Conservation (phyloP, 2,888 invertebrate genomes). For the Idaea dimidiata region DNA sequence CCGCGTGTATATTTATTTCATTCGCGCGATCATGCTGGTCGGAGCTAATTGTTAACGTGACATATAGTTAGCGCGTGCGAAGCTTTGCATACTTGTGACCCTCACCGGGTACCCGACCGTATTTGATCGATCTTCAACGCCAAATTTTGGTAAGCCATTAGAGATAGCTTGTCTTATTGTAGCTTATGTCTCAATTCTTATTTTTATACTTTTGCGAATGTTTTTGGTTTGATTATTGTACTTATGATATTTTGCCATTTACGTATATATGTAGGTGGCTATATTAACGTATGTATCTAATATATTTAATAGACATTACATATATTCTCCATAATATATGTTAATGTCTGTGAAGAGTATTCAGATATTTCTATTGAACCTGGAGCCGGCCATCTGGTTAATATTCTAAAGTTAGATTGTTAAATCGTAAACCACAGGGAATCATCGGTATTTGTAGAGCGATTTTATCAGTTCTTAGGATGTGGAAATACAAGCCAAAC, state of each 20-base stretch:
- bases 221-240: constrained; percentile 8
- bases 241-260: constrained; percentile 17
- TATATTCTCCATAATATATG: constrained; percentile 11
- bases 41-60: constrained; percentile 66
- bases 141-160: constrained; percentile 43
- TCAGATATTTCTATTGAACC: constrained; percentile 69
- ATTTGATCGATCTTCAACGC: constrained; percentile 45
- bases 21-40: constrained; percentile 69
- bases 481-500: constrained; percentile 11
- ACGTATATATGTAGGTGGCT: constrained; percentile 22
- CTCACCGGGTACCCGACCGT: constrained; percentile 32
- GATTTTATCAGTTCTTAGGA: constrained; percentile 39
- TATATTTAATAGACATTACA: constrained; percentile 14
- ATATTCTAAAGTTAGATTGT: constrained; percentile 80
- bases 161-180: constrained; percentile 23
- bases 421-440: constrained; percentile 76
- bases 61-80: constrained; percentile 50
- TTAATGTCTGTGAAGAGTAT: constrained; percentile 48
- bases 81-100: constrained; percentile 45
- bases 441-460: constrained; percentile 64
- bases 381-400: constrained; percentile 77
- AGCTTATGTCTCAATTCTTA: constrained; percentile 18
- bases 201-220: constrained; percentile 13
- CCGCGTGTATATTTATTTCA: constrained; percentile 60
- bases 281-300: constrained; percentile 6